Evolutionary conservation across 2,888 invertebrate genomes (phyloP).

Genomic region (Idaea biselata): DNA sequence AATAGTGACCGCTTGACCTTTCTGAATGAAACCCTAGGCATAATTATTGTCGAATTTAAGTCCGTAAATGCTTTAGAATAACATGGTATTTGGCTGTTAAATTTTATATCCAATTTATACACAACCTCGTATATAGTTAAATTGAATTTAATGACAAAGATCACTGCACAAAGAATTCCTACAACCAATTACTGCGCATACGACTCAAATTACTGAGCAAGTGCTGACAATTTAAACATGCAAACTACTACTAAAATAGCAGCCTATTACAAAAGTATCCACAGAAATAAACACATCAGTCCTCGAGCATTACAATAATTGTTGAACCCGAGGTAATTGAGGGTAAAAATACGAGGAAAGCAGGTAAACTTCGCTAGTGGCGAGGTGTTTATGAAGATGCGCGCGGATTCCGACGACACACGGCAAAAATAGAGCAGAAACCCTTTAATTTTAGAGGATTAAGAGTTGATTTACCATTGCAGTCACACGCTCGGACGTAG

Average conservation of each 20-base stretch:
- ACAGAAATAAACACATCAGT: conserved; percentile 31
- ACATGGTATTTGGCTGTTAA: neutral
- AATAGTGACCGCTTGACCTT: conserved; percentile 1
- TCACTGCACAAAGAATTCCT: neutral
- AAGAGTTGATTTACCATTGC: conserved; percentile 51
- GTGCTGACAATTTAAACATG: conserved; percentile 7
- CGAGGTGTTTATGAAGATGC: conserved; percentile 33
- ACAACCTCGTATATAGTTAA: too few relatives aligned
- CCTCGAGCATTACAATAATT: conserved; percentile 28
- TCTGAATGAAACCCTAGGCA: neutral
- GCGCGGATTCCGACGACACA: conserved; percentile 15
- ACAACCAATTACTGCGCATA: neutral
- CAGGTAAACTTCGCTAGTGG: conserved; percentile 35
- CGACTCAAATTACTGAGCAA: neutral
- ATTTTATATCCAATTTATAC: too few relatives aligned
- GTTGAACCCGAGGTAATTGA: conserved; percentile 34
- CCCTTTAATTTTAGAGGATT: conserved; percentile 55
- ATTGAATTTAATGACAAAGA: neutral
- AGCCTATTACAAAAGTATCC: conserved; percentile 25
- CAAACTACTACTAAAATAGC: conserved; percentile 11
- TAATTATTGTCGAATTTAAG: neutral
- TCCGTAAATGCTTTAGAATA: neutral
- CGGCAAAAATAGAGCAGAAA: conserved; percentile 36
- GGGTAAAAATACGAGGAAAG: conserved; percentile 31
- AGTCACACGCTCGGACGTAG: conserved; percentile 28